phyloP scores from a whole-genome alignment of 2,797 vertebrate species.

The Kryptopterus vitreolus region DNA sequence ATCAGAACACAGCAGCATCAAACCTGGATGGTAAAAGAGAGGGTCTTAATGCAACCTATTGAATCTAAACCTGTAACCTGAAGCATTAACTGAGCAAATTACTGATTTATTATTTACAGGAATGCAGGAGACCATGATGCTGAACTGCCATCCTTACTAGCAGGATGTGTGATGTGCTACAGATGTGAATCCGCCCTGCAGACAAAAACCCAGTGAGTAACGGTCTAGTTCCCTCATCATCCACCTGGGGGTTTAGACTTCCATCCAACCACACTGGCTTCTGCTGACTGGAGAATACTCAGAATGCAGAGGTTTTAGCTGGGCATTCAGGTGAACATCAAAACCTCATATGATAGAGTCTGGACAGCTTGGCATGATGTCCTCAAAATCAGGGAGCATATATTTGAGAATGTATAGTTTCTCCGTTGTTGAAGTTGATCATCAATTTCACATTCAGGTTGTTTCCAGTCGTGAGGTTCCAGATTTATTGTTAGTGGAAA shows the following conservation, averaged over 20 bases:
- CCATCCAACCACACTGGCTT: constrained; percentile 65
- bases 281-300: constrained; percentile 66
- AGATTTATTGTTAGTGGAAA: background rate
- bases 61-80: background rate
- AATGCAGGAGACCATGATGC: background rate
- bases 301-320: constrained; percentile 65
- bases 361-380: constrained; percentile 32
- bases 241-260: constrained; percentile 61
- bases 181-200: constrained; percentile 59
- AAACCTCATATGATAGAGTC: constrained; percentile 65
- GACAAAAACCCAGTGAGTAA: constrained; percentile 71
- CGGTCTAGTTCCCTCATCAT: constrained; percentile 59
- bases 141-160: constrained; percentile 56
- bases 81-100: background rate
- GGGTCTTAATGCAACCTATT: background rate
- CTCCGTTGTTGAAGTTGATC: background rate
- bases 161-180: constrained; percentile 68
- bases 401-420: too few species aligned
- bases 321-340: constrained; percentile 68
- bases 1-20: too few species aligned
- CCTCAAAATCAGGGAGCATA: too few species aligned
- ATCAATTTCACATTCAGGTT: background rate
- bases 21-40: background rate
- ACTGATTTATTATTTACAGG: background rate
- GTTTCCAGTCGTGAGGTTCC: background rate